Base-by-base conservation (phyloP, 2,113 vertebrate genomes). In the Bubo bubo region DNA sequence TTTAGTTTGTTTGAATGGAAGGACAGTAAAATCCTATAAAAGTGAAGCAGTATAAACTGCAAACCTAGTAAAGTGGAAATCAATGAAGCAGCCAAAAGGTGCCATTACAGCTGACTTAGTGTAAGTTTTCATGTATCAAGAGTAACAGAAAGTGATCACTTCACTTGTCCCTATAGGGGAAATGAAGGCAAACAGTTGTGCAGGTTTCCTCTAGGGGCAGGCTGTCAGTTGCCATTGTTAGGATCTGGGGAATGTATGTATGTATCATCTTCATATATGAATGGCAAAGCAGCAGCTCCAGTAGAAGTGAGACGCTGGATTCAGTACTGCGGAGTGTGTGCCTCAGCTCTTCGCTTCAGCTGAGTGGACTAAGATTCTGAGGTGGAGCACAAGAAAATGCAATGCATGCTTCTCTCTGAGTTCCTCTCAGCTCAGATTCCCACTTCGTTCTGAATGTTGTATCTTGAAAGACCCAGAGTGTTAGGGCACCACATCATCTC, bases 1-100 rank as follows among this genome's bases (percentile, higher is more conserved):
- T 75, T 26, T 73, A 67, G 79, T 12, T 45, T 3, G 3, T 80
- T 88, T 66, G 45, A 39, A 56, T 11, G 2, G 43, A 55, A 90
- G 72, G 55, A 47, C 68, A 67, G 79, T 55, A 94, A 77, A 97
- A 79, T 76, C 81, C 80, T 67, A 3, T 79, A 79, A 47, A 76
- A 75, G 34, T 23, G 41, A 64, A 66, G 76, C 39, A 71, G 47
- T 49, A 64, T 81, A 91, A 94, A 79, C 60, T 81, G 64, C 43
- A 96, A 92, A 74, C 76, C 59, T 70, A 30, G 73, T 67, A 83
- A 95, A 95, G 81, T 70, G 80, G 79, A 96, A 97, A 97, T 95
- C 93, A 88, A 77, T 94, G 92, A 67, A 82, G 79, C 67, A 94
- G 86, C 81, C 84, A 74, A 89, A 93, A 95, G 50, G 79, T 80